Conservation (phyloP, 2,888 invertebrate genomes). For the Resseliella maxima region DNA sequence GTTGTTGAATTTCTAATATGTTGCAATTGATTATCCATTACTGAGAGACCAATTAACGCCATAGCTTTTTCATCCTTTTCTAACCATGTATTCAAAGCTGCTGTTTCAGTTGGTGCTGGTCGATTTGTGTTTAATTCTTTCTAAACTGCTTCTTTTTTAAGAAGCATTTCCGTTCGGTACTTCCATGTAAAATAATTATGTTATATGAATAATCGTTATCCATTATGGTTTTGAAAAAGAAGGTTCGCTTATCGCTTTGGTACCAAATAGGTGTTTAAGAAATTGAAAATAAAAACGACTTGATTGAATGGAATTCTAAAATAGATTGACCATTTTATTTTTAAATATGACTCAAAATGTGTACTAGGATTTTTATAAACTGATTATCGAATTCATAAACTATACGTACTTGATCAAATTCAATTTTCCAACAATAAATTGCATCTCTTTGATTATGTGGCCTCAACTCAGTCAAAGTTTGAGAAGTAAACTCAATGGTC, state of each 20-base stretch:
- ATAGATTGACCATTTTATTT: too few relatives aligned
- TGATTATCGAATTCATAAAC: too few relatives aligned
- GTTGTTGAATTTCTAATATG: conserved; percentile 56
- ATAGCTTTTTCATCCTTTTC: conserved; percentile 57
- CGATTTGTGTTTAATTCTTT: background rate
- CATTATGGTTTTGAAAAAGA: background rate
- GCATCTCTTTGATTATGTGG: too few relatives aligned
- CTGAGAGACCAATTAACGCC: conserved; percentile 56
- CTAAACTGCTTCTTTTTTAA: background rate
- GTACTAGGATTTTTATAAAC: too few relatives aligned
- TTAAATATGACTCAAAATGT: too few relatives aligned
- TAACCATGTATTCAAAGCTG: background rate
- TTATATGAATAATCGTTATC: background rate
- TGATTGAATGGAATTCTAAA: too few relatives aligned
- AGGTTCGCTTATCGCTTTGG: background rate
- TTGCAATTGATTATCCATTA: conserved; percentile 57
- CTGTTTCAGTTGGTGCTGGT: background rate
- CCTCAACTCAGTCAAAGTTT: too few relatives aligned
- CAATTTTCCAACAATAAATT: too few relatives aligned
- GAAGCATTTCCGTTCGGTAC: background rate
- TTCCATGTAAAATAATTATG: background rate
- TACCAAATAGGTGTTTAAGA: background rate
- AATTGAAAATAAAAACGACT: too few relatives aligned
- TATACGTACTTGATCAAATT: too few relatives aligned
- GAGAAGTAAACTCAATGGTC: too few relatives aligned